A percentile compares a stretch with the other conserved stretches of the same genome.
Evolutionary conservation across 1,140 invertebrate species (phyloP).

Genomic region (Platyura marginata): DNA sequence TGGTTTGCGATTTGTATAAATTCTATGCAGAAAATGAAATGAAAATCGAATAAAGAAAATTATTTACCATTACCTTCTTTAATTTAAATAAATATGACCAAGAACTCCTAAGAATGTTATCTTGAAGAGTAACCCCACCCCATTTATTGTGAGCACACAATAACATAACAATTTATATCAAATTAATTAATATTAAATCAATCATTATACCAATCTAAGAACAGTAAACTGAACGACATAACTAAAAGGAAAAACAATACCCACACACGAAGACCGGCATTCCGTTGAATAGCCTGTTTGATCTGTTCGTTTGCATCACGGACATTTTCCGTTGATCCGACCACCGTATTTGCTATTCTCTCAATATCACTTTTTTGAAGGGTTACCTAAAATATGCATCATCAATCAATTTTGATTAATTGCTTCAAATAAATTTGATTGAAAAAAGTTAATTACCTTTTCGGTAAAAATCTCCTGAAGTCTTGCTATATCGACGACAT

Average conservation of each 20-base stretch:
- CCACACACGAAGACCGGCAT: constrained; percentile 84
- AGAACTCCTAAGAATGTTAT: no score
- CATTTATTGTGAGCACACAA: no score
- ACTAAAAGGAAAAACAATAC: constrained; percentile 90
- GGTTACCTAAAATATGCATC: constrained; percentile 31
- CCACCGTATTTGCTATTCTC: constrained; percentile 65
- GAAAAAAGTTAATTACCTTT: constrained; percentile 45
- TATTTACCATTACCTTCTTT: no score
- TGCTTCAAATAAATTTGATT: not conserved
- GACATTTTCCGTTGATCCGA: constrained; percentile 87
- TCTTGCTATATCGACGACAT: constrained; percentile 88
- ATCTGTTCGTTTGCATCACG: constrained; percentile 95
- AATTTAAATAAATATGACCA: no score
- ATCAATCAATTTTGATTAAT: constrained; percentile 1
- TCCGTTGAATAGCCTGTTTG: constrained; percentile 85
- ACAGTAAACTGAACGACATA: constrained; percentile 87
- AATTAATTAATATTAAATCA: no score
- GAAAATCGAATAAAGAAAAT: no score
- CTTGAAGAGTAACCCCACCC: no score
- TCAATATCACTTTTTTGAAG: constrained; percentile 90
- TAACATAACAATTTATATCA: no score
- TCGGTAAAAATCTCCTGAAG: constrained; percentile 95
- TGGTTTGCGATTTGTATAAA: not conserved
- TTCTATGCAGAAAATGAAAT: constrained; percentile 2
- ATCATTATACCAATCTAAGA: constrained; percentile 98